These are phyloP conservation scores for Rhagium mordax DNA, from an alignment of 2,888 invertebrate species.

Conservation along the genomic window DNA sequence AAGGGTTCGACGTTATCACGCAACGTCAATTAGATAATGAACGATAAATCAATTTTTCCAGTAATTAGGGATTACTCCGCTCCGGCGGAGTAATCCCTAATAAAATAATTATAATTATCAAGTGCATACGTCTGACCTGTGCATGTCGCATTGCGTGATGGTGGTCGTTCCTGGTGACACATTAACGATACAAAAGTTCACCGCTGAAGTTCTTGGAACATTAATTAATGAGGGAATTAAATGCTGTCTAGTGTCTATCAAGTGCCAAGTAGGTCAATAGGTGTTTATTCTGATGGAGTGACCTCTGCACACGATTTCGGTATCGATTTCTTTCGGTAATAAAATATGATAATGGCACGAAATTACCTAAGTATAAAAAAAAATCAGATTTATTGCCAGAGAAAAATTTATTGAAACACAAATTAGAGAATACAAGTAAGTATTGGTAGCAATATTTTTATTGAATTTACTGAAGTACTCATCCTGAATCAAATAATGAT, in stretches of 20 bases:
- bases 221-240: not conserved
- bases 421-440: too few relatives aligned
- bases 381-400: too few relatives aligned
- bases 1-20: not conserved
- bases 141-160: not conserved
- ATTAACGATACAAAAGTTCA: not conserved
- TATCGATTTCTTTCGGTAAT: not conserved
- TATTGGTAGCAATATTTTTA: too few relatives aligned
- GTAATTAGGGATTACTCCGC: too few relatives aligned
- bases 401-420: too few relatives aligned
- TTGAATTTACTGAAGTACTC: too few relatives aligned
- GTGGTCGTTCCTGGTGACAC: not conserved
- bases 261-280: not conserved
- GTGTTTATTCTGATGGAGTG: not conserved
- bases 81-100: too few relatives aligned
- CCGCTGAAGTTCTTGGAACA: not conserved
- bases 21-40: not conserved
- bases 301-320: not conserved
- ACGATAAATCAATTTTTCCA: not conserved
- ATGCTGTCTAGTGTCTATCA: not conserved
- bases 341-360: not conserved
- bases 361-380: too few relatives aligned
- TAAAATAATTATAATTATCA: not conserved
- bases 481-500: too few relatives aligned
- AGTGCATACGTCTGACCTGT: not conserved